A percentile compares a stretch with the other conserved stretches of the same genome.
Conservation (phyloP, 2,113 vertebrate species). For the Pachyramphus minor region DNA sequence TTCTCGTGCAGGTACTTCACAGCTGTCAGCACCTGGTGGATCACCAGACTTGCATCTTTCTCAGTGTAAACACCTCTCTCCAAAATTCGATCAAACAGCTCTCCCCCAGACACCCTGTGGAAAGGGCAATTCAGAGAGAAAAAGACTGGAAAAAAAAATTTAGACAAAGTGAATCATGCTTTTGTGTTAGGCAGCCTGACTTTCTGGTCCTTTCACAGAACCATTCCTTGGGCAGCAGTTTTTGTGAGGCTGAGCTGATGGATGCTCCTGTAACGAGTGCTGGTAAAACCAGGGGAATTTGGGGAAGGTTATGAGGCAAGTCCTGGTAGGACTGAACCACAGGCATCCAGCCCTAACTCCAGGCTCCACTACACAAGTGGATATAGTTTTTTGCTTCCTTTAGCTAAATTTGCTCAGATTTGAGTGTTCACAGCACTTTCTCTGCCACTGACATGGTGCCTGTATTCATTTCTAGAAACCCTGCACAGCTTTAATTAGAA, state of each 20-base stretch:
- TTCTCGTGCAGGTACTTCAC: conserved; percentile 92
- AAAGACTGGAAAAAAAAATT: fast-evolving
- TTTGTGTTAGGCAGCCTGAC: fast-evolving
- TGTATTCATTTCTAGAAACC: conserved; percentile 11
- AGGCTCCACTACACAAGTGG: background rate
- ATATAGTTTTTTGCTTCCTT: background rate
- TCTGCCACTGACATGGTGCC: background rate
- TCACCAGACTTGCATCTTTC: conserved; percentile 89
- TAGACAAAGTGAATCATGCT: fast-evolving
- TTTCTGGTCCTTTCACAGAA: background rate
- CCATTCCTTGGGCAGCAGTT: background rate
- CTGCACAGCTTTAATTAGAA: conserved; percentile 44
- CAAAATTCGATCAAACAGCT: conserved; percentile 92
- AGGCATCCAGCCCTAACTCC: background rate
- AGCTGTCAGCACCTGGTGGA: conserved; percentile 88
- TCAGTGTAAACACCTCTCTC: conserved; percentile 90
- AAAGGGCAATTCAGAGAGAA: background rate
- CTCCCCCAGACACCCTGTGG: conserved; percentile 89
- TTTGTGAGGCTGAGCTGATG: background rate
- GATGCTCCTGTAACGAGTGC: background rate
- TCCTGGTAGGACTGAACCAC: background rate
- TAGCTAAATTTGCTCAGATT: background rate
- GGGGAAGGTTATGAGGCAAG: background rate
- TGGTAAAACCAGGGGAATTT: background rate
- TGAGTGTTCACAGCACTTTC: background rate